Conservation (phyloP, 2,888 invertebrate species). For the Drosophila multiciliata region DNA sequence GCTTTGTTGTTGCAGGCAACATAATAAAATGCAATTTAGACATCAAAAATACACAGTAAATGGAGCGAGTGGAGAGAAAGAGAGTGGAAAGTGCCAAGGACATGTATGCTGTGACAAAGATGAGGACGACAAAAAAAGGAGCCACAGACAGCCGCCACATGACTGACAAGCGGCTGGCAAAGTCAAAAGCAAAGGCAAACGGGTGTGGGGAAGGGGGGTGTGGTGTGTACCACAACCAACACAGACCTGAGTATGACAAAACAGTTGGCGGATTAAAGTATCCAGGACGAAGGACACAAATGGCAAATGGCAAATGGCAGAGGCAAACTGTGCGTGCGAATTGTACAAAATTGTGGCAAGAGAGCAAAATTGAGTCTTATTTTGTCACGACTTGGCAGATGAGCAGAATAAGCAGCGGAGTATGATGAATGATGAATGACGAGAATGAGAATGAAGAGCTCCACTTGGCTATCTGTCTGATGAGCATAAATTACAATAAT, state of each 20-base stretch:
- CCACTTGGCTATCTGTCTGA: conserved; percentile 20
- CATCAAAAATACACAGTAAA: conserved; percentile 80
- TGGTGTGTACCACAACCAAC: background rate
- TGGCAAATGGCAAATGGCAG: conserved; percentile 14
- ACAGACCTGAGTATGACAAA: conserved; percentile 35
- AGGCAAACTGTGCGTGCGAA: conserved; percentile 14
- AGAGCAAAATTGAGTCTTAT: conserved; percentile 60
- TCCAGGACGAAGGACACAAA: conserved; percentile 11
- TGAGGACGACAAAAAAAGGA: conserved; percentile 16
- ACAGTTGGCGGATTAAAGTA: conserved; percentile 36
- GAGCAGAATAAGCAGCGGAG: conserved; percentile 20
- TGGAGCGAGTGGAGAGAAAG: conserved; percentile 68
- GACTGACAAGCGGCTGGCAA: conserved; percentile 66
- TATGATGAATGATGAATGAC: conserved; percentile 52
- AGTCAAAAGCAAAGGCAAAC: conserved; percentile 42
- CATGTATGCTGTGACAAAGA: conserved; percentile 12
- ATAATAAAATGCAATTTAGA: conserved; percentile 82
- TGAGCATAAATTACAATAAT: conserved; percentile 59
- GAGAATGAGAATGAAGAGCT: background rate
- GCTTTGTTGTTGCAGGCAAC: conserved; percentile 69
- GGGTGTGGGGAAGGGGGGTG: background rate
- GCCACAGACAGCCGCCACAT: conserved; percentile 62
- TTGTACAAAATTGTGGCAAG: conserved; percentile 33
- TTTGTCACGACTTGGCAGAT: conserved; percentile 47
- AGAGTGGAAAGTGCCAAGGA: conserved; percentile 49